Percentiles rank a stretch among this genome's conserved stretches.
phyloP scores from a whole-genome alignment of 2,888 invertebrate genomes.

The Eupeodes latifasciatus region DNA sequence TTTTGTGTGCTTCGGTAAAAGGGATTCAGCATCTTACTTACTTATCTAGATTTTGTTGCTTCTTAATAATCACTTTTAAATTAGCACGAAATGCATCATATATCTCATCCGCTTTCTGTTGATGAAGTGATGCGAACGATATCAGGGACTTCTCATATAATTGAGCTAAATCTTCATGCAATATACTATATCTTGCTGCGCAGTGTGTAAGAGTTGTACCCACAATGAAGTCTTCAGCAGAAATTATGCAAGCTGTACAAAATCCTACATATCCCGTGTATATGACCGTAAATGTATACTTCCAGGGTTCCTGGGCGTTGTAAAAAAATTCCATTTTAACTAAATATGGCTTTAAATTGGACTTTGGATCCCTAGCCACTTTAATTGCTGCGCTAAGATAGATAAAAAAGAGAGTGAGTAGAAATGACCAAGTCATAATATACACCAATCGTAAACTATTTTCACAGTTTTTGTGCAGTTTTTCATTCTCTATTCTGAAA shows the following conservation, averaged over 20 bases:
- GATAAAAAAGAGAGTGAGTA: constrained; percentile 33
- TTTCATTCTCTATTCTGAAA: constrained; percentile 33
- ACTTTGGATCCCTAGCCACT: constrained; percentile 22
- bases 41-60: constrained; percentile 42
- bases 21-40: not conserved
- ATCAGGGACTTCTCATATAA: constrained; percentile 23
- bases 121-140: not conserved
- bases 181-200: constrained; percentile 19
- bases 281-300: constrained; percentile 20
- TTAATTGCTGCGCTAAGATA: constrained; percentile 23
- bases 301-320: constrained; percentile 41
- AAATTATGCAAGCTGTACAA: constrained; percentile 32
- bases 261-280: constrained; percentile 26
- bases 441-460: constrained; percentile 15
- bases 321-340: constrained; percentile 38
- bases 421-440: constrained; percentile 5
- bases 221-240: constrained; percentile 29
- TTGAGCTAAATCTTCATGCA: constrained; percentile 21
- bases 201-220: constrained; percentile 12
- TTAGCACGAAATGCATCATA: constrained; percentile 12
- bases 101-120: not conserved
- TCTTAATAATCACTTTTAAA: constrained; percentile 14
- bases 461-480: constrained; percentile 25
- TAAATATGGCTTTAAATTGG: constrained; percentile 27
- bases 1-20: too few species aligned